Evolutionary conservation across 1,140 invertebrate species (phyloP).

Genomic region (Geopemphigus sp.): DNA sequence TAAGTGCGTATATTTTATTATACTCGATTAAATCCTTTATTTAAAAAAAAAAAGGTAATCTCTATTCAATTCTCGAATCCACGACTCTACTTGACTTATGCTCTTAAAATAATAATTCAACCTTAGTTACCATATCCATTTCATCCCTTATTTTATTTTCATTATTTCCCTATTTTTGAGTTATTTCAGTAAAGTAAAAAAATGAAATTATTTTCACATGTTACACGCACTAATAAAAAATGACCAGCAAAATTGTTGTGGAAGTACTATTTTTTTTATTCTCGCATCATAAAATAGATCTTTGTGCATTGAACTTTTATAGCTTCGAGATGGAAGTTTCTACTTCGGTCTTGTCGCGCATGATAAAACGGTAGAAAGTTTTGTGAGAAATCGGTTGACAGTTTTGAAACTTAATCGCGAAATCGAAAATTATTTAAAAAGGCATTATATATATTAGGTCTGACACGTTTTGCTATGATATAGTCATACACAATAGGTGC

Average conservation of each 20-base stretch:
- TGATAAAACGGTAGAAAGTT: neutral
- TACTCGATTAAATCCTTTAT: no score
- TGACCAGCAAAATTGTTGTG: neutral
- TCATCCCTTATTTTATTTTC: no score
- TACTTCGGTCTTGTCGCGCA: neutral
- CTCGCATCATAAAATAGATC: conserved; percentile 3
- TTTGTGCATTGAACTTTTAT: neutral
- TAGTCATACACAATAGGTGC: neutral
- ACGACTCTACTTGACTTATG: no score
- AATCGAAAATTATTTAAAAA: neutral
- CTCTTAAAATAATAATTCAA: no score
- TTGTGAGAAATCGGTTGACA: neutral
- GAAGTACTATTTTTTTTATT: neutral
- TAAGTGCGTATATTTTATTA: no score
- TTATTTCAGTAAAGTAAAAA: no score
- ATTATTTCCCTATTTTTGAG: no score
- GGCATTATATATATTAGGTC: neutral
- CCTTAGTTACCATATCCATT: no score
- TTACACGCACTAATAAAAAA: neutral
- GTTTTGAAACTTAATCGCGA: neutral
- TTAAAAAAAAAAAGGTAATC: no score
- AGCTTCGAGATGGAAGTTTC: neutral
- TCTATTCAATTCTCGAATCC: no score
- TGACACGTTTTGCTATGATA: neutral
- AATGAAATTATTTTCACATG: neutral